Conservation (phyloP, 2,888 invertebrate species). For the Pandemis heparana region DNA sequence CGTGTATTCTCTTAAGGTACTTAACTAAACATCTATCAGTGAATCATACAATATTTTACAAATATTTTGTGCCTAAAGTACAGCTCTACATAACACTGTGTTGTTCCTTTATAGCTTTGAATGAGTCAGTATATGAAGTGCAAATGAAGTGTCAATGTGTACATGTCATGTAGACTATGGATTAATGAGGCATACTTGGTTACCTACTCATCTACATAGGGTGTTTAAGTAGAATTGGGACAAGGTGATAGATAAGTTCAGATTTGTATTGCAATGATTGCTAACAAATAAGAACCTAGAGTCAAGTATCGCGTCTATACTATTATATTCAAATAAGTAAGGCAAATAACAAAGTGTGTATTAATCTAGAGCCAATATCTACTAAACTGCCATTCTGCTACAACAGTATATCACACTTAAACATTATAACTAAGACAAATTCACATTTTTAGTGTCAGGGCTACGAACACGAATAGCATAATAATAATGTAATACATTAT, state of each 20-base stretch:
- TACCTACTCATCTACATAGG: constrained; percentile 1
- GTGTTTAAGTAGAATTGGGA: background rate
- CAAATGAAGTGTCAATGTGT: background rate
- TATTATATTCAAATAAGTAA: background rate
- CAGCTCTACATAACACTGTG: background rate
- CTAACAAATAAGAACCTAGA: background rate
- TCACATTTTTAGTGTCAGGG: constrained; percentile 3
- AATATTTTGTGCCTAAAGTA: background rate
- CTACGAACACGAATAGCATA: constrained; percentile 8
- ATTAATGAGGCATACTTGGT: constrained; percentile 2
- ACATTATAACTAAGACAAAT: background rate
- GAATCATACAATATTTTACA: constrained; percentile 6
- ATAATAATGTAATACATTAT: constrained; percentile 3
- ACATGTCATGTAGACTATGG: background rate
- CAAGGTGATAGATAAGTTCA: background rate
- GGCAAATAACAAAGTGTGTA: background rate
- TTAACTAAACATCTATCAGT: background rate
- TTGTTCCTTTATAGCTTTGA: background rate
- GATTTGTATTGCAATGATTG: background rate
- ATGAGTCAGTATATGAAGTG: constrained; percentile 5
- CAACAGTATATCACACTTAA: background rate
- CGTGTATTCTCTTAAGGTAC: no score
- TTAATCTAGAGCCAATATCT: constrained; percentile 1
- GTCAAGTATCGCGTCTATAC: no score
- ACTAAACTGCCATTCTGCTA: background rate